Evolutionary conservation across 2,113 vertebrate genomes (phyloP).

Genomic region (Microcebus tavaratra): DNA sequence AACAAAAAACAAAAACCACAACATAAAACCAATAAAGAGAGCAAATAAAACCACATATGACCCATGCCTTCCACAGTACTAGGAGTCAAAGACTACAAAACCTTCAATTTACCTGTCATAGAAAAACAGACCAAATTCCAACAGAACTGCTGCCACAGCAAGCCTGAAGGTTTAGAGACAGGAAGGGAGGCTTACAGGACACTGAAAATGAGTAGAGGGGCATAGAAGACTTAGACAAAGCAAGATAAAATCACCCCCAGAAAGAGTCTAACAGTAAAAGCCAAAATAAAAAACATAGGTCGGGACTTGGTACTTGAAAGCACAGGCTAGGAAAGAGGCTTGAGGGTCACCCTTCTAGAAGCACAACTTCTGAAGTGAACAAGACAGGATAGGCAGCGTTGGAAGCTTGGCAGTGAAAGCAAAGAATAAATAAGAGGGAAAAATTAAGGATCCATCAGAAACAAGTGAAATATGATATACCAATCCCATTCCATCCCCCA

Average conservation of each 20-base stretch:
- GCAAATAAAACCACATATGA: background rate
- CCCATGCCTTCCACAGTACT: background rate
- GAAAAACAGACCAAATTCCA: slow-evolving; percentile 1
- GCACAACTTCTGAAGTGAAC: background rate
- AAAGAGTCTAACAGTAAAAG: background rate
- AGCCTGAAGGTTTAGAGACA: background rate
- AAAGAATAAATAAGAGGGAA: background rate
- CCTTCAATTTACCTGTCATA: background rate
- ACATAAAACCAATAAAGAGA: no score
- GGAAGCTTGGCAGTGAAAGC: background rate
- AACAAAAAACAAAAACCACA: no score
- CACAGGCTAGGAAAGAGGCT: background rate
- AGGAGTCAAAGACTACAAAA: background rate
- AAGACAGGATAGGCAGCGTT: background rate
- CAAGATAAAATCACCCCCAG: background rate
- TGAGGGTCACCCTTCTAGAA: background rate
- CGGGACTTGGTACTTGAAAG: background rate
- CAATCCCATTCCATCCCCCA: background rate
- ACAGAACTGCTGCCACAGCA: background rate
- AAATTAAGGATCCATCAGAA: background rate
- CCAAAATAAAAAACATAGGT: background rate
- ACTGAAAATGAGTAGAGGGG: background rate
- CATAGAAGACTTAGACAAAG: background rate
- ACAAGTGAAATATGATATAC: background rate
- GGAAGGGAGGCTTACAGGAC: background rate